Percentiles rank a stretch among this genome's conserved stretches.
Conservation (phyloP, 2,113 vertebrate genomes). For the Pampusana beccarii region DNA sequence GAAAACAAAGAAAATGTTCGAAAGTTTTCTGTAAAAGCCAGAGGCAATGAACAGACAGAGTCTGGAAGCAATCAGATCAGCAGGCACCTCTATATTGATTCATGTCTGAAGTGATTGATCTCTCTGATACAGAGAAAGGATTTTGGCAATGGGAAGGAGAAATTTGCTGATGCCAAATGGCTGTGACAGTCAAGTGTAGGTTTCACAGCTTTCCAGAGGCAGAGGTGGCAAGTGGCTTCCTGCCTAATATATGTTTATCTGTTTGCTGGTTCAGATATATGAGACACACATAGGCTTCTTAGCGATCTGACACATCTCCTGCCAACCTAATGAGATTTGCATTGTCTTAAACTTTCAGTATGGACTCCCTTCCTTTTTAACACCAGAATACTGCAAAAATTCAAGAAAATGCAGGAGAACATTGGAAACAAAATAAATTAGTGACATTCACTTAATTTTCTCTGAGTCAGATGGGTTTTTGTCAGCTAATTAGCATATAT, state of each 20-base stretch:
- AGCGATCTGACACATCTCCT: background rate
- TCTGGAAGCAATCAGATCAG: background rate
- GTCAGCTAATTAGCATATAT: background rate
- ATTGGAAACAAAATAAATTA: background rate
- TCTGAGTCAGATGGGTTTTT: background rate
- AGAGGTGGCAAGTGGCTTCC: background rate
- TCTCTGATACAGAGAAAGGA: background rate
- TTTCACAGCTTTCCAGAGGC: background rate
- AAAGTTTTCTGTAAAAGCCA: background rate
- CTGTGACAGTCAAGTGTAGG: background rate
- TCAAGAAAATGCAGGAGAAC: background rate
- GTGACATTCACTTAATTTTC: background rate
- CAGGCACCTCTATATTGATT: background rate
- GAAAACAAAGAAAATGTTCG: background rate
- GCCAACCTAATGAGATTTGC: background rate
- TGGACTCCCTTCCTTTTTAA: background rate
- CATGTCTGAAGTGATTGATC: background rate
- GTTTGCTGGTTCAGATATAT: background rate
- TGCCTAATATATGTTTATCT: background rate
- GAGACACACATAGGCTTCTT: background rate
- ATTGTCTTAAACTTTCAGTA: background rate
- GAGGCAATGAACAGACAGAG: background rate
- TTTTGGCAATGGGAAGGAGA: background rate
- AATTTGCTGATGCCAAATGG: background rate
- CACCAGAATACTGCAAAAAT: background rate